Conservation (phyloP, 2,888 invertebrate species). For the Kuschelorhynchus macadamiae region DNA sequence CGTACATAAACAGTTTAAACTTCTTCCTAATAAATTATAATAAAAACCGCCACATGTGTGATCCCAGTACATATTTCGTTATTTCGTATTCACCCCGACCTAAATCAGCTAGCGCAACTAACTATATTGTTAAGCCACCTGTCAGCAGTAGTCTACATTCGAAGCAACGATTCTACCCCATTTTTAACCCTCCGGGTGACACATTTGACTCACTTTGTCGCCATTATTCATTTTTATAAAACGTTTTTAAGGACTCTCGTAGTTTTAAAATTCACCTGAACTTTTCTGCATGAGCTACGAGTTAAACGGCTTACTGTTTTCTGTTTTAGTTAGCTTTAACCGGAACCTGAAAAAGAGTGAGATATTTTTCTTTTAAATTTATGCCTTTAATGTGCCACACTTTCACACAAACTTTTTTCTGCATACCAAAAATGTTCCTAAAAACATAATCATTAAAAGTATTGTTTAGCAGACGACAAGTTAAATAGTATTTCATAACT, state of each 20-base stretch:
- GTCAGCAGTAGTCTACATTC: constrained; percentile 50
- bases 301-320: not conserved
- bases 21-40: constrained; percentile 32
- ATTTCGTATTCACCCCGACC: constrained; percentile 58
- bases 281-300: constrained; percentile 18
- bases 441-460: too few relatives aligned
- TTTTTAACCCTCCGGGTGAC: constrained; percentile 34
- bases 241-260: constrained; percentile 27
- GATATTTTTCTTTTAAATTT: not conserved
- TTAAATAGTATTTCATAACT: too few relatives aligned
- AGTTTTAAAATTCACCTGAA: constrained; percentile 23
- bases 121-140: constrained; percentile 65
- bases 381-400: not conserved
- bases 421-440: not conserved
- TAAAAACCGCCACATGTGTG: constrained; percentile 37
- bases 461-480: too few relatives aligned
- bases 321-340: not conserved
- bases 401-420: not conserved
- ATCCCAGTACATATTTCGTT: constrained; percentile 57
- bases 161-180: constrained; percentile 20
- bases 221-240: constrained; percentile 40
- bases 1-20: constrained; percentile 36
- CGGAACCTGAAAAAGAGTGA: too few relatives aligned
- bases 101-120: constrained; percentile 62
- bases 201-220: constrained; percentile 33